A percentile compares a stretch with the other conserved stretches of the same genome.
These are phyloP conservation scores for Coilia nasus DNA, from an alignment of 2,797 vertebrate genomes.

Conservation along the genomic window DNA sequence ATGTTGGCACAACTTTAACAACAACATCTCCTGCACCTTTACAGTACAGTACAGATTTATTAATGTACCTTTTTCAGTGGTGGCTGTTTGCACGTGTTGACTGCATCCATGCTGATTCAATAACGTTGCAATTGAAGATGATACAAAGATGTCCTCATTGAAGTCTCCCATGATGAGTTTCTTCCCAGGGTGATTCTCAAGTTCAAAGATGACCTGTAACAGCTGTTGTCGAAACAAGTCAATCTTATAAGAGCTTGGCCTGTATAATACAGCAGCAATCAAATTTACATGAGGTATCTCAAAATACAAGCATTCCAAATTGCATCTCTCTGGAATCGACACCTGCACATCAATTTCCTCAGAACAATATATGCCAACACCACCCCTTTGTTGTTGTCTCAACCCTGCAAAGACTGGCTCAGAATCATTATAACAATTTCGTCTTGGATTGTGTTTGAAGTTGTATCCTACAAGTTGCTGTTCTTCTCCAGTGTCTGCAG, in stretches of 20 bases:
- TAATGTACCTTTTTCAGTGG: constrained; percentile 35
- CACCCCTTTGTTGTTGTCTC: constrained; percentile 28
- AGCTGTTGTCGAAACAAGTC: constrained; percentile 1
- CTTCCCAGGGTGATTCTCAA: constrained; percentile 2
- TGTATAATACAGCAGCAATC: constrained; percentile 30
- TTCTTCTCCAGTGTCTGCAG: not conserved
- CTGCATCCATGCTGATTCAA: constrained; percentile 24
- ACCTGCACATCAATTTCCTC: not conserved
- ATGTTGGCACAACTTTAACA: constrained; percentile 27
- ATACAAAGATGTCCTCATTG: constrained; percentile 21
- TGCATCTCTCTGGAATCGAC: constrained; percentile 17
- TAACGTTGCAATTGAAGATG: constrained; percentile 12
- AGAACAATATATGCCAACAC: constrained; percentile 26
- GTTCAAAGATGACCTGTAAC: constrained; percentile 1
- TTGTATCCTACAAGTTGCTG: not conserved
- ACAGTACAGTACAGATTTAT: not conserved
- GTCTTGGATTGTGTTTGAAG: not conserved
- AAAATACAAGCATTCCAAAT: constrained; percentile 24
- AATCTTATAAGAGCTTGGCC: constrained; percentile 26
- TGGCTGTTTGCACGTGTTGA: not conserved
- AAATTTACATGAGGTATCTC: not conserved
- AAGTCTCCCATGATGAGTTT: constrained; percentile 33
- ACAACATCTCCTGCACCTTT: constrained; percentile 13
- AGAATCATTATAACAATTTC: not conserved
- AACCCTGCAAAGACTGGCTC: not conserved